Conservation (phyloP, 2,888 invertebrate species). For the Caenorhabditis imperialis region DNA sequence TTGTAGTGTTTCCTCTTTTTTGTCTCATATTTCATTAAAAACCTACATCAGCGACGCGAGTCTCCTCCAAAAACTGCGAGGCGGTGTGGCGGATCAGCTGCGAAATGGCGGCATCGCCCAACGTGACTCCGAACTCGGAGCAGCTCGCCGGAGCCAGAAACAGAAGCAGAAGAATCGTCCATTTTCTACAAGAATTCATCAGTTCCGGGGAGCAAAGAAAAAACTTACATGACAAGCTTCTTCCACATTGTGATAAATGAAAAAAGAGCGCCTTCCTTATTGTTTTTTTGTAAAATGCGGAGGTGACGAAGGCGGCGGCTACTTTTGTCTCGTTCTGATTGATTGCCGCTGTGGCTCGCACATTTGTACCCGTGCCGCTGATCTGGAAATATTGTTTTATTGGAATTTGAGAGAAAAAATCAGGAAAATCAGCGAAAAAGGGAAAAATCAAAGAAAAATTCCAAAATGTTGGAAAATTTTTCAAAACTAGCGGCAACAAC, state of each 20-base stretch:
- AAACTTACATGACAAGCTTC: conserved; percentile 33
- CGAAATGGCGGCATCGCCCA: conserved; percentile 66
- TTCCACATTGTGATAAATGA: conserved; percentile 5
- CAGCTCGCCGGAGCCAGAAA: neutral
- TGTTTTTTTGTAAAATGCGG: conserved; percentile 16
- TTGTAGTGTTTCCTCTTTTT: no score
- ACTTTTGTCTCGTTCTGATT: conserved; percentile 34
- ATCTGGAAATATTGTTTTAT: neutral
- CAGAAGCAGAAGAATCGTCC: conserved; percentile 15
- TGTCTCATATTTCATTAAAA: conserved; percentile 1
- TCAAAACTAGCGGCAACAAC: neutral
- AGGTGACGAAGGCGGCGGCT: conserved; percentile 13
- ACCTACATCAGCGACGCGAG: conserved; percentile 63
- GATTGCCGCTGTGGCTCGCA: conserved; percentile 35
- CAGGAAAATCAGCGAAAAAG: neutral
- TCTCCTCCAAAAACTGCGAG: conserved; percentile 59
- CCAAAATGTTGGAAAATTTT: conserved; percentile 1
- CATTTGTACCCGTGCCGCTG: conserved; percentile 28
- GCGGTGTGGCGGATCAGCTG: conserved; percentile 64
- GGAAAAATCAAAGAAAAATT: neutral
- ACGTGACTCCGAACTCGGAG: conserved; percentile 57
- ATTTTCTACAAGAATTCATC: conserved; percentile 10
- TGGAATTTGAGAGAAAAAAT: neutral
- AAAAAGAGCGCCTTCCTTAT: conserved; percentile 5
- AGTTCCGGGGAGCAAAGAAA: no score